A percentile compares a stretch with the other conserved stretches of the same genome.
Conservation (phyloP, 2,113 vertebrate genomes). For the Petromus typicus region DNA sequence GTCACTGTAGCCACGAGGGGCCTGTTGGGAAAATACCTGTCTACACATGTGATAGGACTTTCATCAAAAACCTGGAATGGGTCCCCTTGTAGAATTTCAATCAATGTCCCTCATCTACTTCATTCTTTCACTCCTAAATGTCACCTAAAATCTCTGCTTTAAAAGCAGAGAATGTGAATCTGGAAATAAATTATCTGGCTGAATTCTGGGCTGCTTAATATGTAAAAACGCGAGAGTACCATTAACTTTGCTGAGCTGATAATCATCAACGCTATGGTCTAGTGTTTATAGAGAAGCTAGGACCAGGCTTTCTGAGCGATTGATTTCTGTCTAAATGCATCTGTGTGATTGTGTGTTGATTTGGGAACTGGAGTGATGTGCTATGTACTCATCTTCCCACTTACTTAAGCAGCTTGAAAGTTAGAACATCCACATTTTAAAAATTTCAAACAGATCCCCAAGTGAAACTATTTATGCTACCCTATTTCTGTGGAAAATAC, state of each 20-base stretch:
- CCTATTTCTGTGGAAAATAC: constrained; percentile 66
- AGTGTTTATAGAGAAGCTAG: constrained; percentile 14
- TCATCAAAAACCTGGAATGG: constrained; percentile 34
- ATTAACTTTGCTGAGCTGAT: constrained; percentile 58
- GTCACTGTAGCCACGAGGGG: background rate
- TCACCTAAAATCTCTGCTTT: constrained; percentile 55
- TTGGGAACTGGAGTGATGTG: constrained; percentile 22
- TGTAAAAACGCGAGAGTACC: constrained; percentile 25
- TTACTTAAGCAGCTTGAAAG: constrained; percentile 70
- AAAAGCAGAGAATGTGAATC: constrained; percentile 31
- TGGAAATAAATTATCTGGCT: constrained; percentile 49
- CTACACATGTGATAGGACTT: background rate
- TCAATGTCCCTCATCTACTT: background rate
- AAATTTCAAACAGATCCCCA: constrained; percentile 65
- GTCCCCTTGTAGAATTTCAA: constrained; percentile 46
- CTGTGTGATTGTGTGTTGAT: constrained; percentile 53
- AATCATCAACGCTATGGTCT: background rate
- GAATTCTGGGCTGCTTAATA: constrained; percentile 28
- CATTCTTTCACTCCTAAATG: constrained; percentile 57
- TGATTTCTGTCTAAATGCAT: constrained; percentile 54
- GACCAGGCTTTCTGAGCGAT: constrained; percentile 21
- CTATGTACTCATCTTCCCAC: constrained; percentile 58
- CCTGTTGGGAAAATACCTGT: background rate
- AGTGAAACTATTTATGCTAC: constrained; percentile 67
- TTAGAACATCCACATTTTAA: constrained; percentile 70